phyloP scores from a whole-genome alignment of 2,888 invertebrate species.

The Pyrochroa serraticornis region DNA sequence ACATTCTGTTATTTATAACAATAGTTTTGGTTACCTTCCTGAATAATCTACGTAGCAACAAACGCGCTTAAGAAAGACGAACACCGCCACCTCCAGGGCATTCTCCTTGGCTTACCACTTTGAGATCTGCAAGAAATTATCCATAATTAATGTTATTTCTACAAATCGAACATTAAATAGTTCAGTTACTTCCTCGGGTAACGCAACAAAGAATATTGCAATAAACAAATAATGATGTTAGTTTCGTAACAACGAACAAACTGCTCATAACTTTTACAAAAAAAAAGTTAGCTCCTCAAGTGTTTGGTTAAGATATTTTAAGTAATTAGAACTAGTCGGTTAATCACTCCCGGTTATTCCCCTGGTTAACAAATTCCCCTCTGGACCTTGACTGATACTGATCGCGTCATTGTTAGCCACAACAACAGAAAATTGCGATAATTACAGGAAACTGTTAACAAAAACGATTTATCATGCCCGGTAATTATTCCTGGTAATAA shows the following conservation, averaged over 20 bases:
- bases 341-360: neutral
- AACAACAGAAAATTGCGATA: slow-evolving; percentile 2
- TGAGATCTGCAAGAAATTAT: slow-evolving; percentile 62
- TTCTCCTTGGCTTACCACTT: slow-evolving; percentile 66
- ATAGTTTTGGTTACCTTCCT: neutral
- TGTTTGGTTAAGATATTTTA: neutral
- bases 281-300: too few species aligned
- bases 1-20: neutral
- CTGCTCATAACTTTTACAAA: too few species aligned
- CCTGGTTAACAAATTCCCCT: too few species aligned
- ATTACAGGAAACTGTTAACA: slow-evolving; percentile 22
- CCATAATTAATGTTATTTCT: too few species aligned
- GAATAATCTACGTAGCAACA: too few species aligned
- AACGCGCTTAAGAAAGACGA: slow-evolving; percentile 62
- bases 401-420: neutral
- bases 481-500: too few species aligned
- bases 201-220: too few species aligned
- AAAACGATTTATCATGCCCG: neutral
- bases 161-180: too few species aligned
- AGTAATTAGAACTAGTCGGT: neutral
- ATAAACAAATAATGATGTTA: too few species aligned
- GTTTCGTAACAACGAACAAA: too few species aligned
- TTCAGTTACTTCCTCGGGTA: too few species aligned
- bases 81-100: slow-evolving; percentile 68
- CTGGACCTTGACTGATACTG: too few species aligned